Conservation (phyloP, 2,113 vertebrate species). For the Argyrosomus japonicus region DNA sequence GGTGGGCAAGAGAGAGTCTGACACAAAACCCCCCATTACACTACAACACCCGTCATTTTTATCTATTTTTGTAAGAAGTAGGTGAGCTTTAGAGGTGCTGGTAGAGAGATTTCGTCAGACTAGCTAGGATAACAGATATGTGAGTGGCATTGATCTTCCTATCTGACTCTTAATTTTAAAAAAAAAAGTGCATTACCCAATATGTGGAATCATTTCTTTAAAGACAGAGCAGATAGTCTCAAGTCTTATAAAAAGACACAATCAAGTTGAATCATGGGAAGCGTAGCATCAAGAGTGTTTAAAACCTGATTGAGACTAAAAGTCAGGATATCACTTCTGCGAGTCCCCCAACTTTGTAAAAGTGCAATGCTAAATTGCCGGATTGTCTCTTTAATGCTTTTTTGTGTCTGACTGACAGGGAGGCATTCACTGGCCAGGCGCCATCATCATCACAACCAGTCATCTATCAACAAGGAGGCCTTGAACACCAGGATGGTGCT, state of each 20-base stretch:
- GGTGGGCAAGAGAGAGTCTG: too few species aligned
- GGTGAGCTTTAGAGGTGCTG: too few species aligned
- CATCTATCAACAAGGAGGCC: conserved; percentile 79
- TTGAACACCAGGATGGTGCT: conserved; percentile 79
- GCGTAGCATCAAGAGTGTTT: neutral
- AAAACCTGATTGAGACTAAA: neutral
- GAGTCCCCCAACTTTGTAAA: neutral
- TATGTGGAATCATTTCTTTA: neutral
- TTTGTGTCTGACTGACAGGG: conserved; percentile 67
- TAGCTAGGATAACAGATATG: too few species aligned
- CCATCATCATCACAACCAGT: conserved; percentile 78
- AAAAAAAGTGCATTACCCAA: too few species aligned
- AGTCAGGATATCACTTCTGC: neutral
- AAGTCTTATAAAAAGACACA: neutral
- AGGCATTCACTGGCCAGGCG: conserved; percentile 66
- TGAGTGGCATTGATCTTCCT: too few species aligned
- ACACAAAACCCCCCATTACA: too few species aligned
- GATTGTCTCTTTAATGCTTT: neutral
- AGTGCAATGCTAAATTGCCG: neutral
- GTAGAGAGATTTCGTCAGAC: too few species aligned
- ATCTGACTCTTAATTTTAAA: too few species aligned
- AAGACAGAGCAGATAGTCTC: too few species aligned
- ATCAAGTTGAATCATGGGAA: neutral
- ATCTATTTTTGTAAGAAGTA: too few species aligned
- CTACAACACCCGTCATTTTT: too few species aligned